Base-by-base conservation (phyloP, 2,888 invertebrate genomes). In the Cataglyphis livida region DNA sequence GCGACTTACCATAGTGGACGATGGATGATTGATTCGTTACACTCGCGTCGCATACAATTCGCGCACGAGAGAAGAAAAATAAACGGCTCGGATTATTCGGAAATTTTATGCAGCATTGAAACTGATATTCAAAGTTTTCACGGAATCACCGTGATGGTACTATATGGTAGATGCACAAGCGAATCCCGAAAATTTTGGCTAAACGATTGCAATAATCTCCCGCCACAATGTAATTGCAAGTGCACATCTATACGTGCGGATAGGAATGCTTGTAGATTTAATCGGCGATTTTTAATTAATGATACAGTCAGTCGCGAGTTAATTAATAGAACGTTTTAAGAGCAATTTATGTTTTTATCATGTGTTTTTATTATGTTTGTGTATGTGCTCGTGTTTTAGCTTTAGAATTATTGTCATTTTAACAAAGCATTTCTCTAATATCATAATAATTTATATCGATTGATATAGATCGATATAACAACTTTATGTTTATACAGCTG, bases 261-360 rank as follows among this genome's bases (percentile, higher is more conserved):
- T 28, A 54, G 71, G 25, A 71, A 79, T 71, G 71, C 59, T 48
- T 70, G 28, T 71, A 71, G 35, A 79, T 59, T 71, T 71, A 25
- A 12, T 21, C 21, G 7, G 35, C 12, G 78, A 48, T 71, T 79
- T 61, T 79, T 71, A 79, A 79, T 79, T 44, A 25, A 25, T 18
- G 25, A 21, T 18, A 15, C 59, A 70, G 32, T 10, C 18, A 78
- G 44, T 78, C 32, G 32, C 44, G 71, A 59, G 78, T 79, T 59
- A 71, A 79, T 79, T 79, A 78, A 79, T 71, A 12, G 71, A 71
- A 71, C 35, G 71, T 71, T 78, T 71, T 78, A 70, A 78, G 78
- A 70, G 78, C 70, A 54, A 66, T 66, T 28, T 54, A 12, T 15
- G 66, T 68, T 68, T 79, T 79, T 61, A 70, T 57, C 28, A 6